Evolutionary conservation across 2,113 vertebrate species (phyloP).

Genomic region (Camelus dromedarius): DNA sequence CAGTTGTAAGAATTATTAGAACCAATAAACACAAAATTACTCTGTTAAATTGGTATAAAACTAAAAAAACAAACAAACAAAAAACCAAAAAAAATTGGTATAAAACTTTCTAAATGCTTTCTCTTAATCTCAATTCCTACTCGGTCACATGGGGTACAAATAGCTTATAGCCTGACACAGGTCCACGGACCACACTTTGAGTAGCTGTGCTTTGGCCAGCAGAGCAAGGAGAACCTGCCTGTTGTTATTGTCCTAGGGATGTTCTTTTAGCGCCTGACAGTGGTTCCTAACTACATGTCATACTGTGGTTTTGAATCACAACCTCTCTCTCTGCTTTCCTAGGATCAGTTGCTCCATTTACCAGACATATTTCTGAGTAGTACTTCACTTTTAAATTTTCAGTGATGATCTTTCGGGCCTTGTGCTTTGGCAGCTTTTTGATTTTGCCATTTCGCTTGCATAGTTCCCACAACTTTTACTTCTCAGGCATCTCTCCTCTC

Average conservation of each 20-base stretch:
- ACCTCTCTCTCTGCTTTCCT: conserved; percentile 12
- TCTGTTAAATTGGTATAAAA: not conserved
- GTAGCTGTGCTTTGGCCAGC: not conserved
- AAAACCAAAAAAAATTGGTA: too few relatives aligned
- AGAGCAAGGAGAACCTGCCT: not conserved
- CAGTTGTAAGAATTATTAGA: not conserved
- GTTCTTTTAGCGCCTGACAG: not conserved
- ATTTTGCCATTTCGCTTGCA: conserved; percentile 35
- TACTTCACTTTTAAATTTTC: conserved; percentile 53
- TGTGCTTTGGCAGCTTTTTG: conserved; percentile 11
- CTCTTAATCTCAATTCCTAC: not conserved
- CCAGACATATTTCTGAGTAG: conserved; percentile 50
- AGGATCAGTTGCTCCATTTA: not conserved
- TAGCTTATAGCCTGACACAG: not conserved
- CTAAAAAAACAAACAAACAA: not conserved
- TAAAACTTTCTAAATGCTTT: not conserved
- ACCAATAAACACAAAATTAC: not conserved
- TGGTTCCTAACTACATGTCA: not conserved
- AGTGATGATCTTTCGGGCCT: conserved; percentile 45
- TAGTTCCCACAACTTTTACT: not conserved
- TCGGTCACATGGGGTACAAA: not conserved
- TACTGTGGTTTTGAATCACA: not conserved
- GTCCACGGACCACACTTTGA: not conserved
- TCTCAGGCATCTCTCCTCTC: not conserved
- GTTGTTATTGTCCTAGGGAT: not conserved